These are phyloP conservation scores for Plagiodera versicolora DNA, from an alignment of 2,888 invertebrate species.

Conservation along the genomic window DNA sequence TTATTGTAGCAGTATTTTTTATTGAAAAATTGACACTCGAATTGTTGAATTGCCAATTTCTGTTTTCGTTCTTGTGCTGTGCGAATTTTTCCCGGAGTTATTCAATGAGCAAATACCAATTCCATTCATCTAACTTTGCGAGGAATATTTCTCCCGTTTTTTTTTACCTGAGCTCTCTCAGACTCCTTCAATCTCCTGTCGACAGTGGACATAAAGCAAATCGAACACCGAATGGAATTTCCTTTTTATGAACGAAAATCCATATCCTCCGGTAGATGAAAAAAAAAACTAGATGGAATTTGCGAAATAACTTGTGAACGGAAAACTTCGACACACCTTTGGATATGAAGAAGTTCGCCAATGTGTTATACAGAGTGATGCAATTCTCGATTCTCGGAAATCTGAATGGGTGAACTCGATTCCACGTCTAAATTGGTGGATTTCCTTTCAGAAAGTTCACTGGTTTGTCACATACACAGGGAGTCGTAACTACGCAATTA, in stretches of 20 bases:
- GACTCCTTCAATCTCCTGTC: neutral
- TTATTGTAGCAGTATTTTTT: too few relatives aligned
- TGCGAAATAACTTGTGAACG: conserved; percentile 3
- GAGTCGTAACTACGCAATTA: neutral
- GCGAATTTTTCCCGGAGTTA: too few relatives aligned
- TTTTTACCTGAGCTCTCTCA: neutral
- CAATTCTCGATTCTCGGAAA: neutral
- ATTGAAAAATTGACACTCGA: too few relatives aligned
- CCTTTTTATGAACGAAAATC: neutral
- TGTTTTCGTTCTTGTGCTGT: too few relatives aligned
- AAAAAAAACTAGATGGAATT: neutral
- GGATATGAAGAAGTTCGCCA: neutral
- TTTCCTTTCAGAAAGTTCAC: neutral
- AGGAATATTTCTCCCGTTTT: neutral
- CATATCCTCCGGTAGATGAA: neutral
- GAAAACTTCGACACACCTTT: conserved; percentile 8
- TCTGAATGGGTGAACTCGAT: too few relatives aligned
- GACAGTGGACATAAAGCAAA: conserved; percentile 2
- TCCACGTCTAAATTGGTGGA: neutral
- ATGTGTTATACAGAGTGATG: neutral
- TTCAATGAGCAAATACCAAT: too few relatives aligned
- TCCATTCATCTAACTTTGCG: neutral
- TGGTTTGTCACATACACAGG: neutral
- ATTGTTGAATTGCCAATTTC: too few relatives aligned
- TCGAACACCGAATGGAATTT: conserved; percentile 3